Base-by-base conservation (phyloP, 2,113 vertebrate species). In the Chascanopsetta lugubris region DNA sequence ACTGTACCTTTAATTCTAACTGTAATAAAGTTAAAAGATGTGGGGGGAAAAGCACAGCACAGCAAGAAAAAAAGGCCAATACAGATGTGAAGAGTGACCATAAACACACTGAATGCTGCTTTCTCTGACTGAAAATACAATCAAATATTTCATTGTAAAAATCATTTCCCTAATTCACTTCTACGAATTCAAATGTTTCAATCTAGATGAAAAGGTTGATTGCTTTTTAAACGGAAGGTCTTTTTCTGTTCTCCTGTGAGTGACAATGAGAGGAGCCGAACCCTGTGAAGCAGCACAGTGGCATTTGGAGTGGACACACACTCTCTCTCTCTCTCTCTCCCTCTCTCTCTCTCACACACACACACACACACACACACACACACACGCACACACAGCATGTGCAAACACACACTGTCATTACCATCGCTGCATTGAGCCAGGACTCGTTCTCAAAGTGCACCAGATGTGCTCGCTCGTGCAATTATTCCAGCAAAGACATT, bases 381-480 rank as follows among this genome's bases (percentile, higher is more conserved):
- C 48, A 48, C 64, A 22, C 45, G 24, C n/a, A n/a, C n/a, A n/a
- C n/a, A n/a, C n/a, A n/a, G n/a, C 48, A 61, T 38, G 24, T 36
- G 45, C 48, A 63, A 18, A 51, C 46, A 66, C 69, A 79, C 77
- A 46, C 62, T 34, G 50, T 69, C 69, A 82, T 83, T 85, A 80
- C 78, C 79, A 71, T 79, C 22, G 65, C 76, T 61, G 73, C 79
- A 30, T 58, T 5, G 55, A 77, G 78, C 78, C 83, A 86, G 75
- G 77, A 80, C 75, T 84, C 80, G 5, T 69, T 86, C 81, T 86
- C 86, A 86, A 88, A 87, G 86, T 88, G 82, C 88, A 87, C 86
- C 88, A 88, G 87, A 90, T 88, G 86, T 86, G 80, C 80, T 87
- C 77, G 64, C 82, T 77, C 42, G 47, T 80, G 76, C 77, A 73